Conservation (phyloP, 2,113 vertebrate genomes). For the Sturnus vulgaris region DNA sequence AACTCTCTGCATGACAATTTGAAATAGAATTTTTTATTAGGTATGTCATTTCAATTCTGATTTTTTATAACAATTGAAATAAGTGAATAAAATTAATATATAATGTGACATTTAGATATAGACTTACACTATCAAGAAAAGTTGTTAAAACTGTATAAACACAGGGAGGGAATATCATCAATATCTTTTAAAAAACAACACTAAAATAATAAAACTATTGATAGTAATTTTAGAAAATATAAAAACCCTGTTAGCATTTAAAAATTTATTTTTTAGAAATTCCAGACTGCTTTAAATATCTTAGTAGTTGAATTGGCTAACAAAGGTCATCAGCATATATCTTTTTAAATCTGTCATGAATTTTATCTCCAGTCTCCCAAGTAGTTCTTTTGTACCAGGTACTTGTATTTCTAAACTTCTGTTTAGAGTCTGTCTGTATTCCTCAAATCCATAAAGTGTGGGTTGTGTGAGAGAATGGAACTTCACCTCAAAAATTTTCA, state of each 20-base stretch:
- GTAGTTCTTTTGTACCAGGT: neutral
- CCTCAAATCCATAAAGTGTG: neutral
- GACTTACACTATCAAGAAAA: neutral
- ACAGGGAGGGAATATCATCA: neutral
- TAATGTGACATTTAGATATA: neutral
- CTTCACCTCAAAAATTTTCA: neutral
- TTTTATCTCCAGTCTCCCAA: neutral
- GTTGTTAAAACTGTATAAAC: neutral
- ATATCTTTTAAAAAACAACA: neutral
- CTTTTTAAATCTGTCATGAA: neutral
- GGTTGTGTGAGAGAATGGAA: neutral
- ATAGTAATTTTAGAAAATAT: neutral
- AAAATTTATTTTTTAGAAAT: neutral
- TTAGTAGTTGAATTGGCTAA: neutral
- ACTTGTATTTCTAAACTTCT: neutral
- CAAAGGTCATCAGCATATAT: neutral
- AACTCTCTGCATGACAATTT: neutral
- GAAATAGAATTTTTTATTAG: neutral
- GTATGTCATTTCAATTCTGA: neutral
- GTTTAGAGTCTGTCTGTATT: neutral
- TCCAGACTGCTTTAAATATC: neutral
- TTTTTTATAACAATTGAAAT: neutral
- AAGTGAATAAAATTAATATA: neutral
- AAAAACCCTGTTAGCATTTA: accelerated
- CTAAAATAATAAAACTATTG: neutral